Conservation (phyloP, 37 sponge, comb jelly and placozoan genomes). For the Oscarella lobularis region DNA sequence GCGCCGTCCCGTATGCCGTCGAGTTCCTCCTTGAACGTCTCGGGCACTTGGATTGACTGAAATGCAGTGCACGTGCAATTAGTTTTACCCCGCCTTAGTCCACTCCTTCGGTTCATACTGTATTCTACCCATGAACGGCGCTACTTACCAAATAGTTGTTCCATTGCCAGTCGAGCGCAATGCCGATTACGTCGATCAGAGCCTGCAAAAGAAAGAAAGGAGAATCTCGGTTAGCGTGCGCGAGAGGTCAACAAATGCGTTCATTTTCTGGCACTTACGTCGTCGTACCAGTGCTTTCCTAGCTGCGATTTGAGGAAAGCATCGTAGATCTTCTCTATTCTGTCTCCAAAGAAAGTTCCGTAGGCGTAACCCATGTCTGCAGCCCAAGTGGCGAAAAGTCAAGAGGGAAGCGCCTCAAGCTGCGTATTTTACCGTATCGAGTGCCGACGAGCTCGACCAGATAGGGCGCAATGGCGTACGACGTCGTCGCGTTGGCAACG, state of each 20-base stretch:
- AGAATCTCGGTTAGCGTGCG: no score
- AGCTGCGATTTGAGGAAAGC: constrained; percentile 16
- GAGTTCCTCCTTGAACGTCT: constrained; percentile 25
- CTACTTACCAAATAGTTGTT: constrained; percentile 37
- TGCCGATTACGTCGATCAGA: constrained; percentile 9
- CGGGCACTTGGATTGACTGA: constrained; percentile 38
- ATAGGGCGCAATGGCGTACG: constrained; percentile 3
- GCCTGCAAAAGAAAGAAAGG: constrained; percentile 5
- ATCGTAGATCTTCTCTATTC: constrained; percentile 22
- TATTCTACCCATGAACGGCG: no score
- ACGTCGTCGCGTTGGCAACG: constrained; percentile 19
- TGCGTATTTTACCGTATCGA: constrained; percentile 28
- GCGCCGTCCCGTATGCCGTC: constrained; percentile 40
- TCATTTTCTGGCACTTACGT: background rate
- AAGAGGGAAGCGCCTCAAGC: no score
- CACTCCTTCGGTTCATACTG: no score
- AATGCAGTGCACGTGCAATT: background rate
- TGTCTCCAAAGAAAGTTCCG: constrained; percentile 29
- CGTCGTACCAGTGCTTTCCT: constrained; percentile 21
- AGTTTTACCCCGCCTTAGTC: no score
- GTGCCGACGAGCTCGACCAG: constrained; percentile 35
- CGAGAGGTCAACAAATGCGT: no score
- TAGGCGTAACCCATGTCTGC: constrained; percentile 54
- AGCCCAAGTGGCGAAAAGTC: no score
- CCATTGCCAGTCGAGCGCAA: constrained; percentile 59